Evolutionary conservation across 1,140 invertebrate species (phyloP).

Genomic region (Aphidius ervi): DNA sequence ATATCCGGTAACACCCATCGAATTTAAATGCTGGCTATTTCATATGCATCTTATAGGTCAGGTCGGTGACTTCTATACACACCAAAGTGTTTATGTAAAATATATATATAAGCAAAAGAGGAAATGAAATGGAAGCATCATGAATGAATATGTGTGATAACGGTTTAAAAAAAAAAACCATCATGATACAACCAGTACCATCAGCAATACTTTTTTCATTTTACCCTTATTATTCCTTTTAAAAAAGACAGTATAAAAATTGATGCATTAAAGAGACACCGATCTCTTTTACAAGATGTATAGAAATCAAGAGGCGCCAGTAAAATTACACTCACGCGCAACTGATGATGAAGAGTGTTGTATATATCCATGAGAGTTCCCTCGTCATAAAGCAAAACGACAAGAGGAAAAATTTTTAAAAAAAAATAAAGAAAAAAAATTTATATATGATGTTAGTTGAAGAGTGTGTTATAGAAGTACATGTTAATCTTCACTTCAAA

Average conservation of each 20-base stretch:
- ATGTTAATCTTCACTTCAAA: constrained; percentile 8
- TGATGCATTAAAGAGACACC: background rate
- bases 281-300: too few relatives aligned
- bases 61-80: constrained; percentile 28
- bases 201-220: background rate
- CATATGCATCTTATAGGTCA: background rate
- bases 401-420: constrained; percentile 11
- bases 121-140: constrained; percentile 25
- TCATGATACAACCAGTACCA: background rate
- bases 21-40: constrained; percentile 24
- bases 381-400: constrained; percentile 15
- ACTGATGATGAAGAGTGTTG: too few relatives aligned
- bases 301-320: too few relatives aligned
- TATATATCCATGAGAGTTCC: background rate
- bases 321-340: too few relatives aligned
- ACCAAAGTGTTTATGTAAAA: constrained; percentile 10
- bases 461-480: constrained; percentile 11
- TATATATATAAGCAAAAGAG: constrained; percentile 12
- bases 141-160: constrained; percentile 32
- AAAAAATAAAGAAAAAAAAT: background rate
- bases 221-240: background rate
- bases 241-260: background rate
- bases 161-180: constrained; percentile 13
- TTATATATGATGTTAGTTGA: too few relatives aligned
- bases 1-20: constrained; percentile 21